Percentiles rank a stretch among this genome's conserved stretches.
phyloP scores from a whole-genome alignment of 1,140 invertebrate species.

The Drosophila santomea region DNA sequence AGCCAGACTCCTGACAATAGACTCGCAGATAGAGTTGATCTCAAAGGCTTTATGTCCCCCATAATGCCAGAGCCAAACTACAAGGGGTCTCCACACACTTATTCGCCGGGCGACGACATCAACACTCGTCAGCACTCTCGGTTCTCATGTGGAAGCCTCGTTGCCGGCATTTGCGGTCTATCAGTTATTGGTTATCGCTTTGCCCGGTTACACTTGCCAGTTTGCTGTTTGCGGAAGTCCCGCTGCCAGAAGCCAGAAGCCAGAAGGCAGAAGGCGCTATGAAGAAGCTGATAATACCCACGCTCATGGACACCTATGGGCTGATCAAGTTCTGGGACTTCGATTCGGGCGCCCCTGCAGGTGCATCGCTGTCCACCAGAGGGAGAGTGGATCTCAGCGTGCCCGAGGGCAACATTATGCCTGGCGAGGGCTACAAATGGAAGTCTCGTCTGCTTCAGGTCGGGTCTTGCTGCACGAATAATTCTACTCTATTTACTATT shows the following conservation, averaged over 20 bases:
- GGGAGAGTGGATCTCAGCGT: constrained; percentile 3
- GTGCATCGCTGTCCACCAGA: constrained; percentile 8
- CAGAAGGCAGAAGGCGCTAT: constrained; percentile 29
- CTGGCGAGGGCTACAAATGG: constrained; percentile 60
- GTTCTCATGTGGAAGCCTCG: constrained; percentile 65
- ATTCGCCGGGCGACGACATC: constrained; percentile 45
- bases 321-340: constrained; percentile 82
- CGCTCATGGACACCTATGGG: constrained; percentile 77
- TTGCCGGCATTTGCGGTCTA: constrained; percentile 30
- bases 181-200: constrained; percentile 79
- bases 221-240: constrained; percentile 13
- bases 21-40: constrained; percentile 17
- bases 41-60: constrained; percentile 48
- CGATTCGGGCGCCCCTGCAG: constrained; percentile 58
- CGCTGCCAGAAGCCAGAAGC: background rate
- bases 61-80: constrained; percentile 40
- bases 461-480: background rate
- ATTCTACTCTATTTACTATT: background rate
- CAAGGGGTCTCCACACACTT: constrained; percentile 39
- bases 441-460: constrained; percentile 55
- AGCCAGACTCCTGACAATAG: constrained; percentile 37
- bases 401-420: constrained; percentile 43
- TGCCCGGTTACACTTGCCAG: constrained; percentile 64
- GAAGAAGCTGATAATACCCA: constrained; percentile 81
- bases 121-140: constrained; percentile 22